These are phyloP conservation scores for Diadumene lineata DNA, from an alignment of 92 coral and sea anemone species.

Conservation along the genomic window DNA sequence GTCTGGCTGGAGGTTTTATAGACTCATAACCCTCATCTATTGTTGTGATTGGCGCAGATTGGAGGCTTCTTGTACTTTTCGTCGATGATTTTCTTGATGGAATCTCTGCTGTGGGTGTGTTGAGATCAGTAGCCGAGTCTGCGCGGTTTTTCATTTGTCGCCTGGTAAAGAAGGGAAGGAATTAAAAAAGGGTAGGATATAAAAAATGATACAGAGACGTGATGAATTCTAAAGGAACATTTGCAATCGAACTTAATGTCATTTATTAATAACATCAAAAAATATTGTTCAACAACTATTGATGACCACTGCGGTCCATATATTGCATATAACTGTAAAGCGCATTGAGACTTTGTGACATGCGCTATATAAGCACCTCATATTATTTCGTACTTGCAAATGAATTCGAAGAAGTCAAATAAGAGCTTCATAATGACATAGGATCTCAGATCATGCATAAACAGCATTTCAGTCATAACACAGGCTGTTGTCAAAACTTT, in stretches of 20 bases:
- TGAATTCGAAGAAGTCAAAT: too few species aligned
- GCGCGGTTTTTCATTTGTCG: slow-evolving; percentile 33
- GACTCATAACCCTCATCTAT: slow-evolving; percentile 36
- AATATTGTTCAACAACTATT: too few species aligned
- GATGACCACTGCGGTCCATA: too few species aligned
- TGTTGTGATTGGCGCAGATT: slow-evolving; percentile 7
- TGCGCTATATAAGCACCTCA: too few species aligned
- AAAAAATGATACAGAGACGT: background rate
- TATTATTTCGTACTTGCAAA: too few species aligned
- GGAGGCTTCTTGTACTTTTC: slow-evolving; percentile 7
- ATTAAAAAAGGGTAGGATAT: background rate
- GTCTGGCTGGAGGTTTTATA: slow-evolving; percentile 16
- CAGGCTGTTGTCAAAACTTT: background rate
- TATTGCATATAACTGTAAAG: too few species aligned
- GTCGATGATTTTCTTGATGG: slow-evolving; percentile 22
- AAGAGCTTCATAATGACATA: too few species aligned
- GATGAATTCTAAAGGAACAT: background rate
- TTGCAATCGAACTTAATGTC: background rate
- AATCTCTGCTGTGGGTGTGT: slow-evolving; percentile 10
- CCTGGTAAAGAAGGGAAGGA: too few species aligned
- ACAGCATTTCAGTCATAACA: background rate
- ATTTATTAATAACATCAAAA: too few species aligned
- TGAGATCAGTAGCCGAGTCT: background rate
- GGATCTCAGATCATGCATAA: too few species aligned
- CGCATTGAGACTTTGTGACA: too few species aligned